Evolutionary conservation across 2,888 invertebrate genomes (phyloP).

Genomic region (Melanotus villosus): DNA sequence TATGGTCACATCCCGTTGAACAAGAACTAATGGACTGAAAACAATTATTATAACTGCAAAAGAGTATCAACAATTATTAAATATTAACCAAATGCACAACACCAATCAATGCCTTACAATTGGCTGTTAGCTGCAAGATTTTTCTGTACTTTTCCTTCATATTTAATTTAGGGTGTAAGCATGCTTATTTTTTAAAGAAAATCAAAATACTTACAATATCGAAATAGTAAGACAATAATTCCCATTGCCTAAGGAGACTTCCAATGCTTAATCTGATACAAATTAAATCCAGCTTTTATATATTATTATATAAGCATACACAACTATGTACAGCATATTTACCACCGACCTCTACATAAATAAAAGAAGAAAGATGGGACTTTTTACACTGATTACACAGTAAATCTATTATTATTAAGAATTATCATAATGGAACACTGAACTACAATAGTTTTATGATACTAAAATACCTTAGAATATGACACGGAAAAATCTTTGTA

Average conservation of each 20-base stretch:
- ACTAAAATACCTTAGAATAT: too few relatives aligned
- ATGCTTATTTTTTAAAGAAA: too few relatives aligned
- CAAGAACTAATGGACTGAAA: background rate
- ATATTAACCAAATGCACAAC: background rate
- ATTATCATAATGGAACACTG: too few relatives aligned
- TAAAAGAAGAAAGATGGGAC: too few relatives aligned
- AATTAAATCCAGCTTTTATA: background rate
- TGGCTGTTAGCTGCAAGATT: too few relatives aligned
- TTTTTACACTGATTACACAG: too few relatives aligned
- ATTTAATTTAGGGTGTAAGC: background rate
- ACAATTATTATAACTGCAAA: background rate
- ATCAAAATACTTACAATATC: too few relatives aligned
- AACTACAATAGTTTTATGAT: too few relatives aligned
- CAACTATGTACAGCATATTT: conserved; percentile 19
- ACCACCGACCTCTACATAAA: background rate
- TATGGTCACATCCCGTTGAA: background rate
- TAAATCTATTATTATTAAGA: too few relatives aligned
- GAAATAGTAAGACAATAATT: background rate
- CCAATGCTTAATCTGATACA: too few relatives aligned
- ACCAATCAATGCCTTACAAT: too few relatives aligned
- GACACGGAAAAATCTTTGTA: too few relatives aligned
- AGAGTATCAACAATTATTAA: background rate
- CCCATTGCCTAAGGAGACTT: background rate
- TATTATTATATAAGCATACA: conserved; percentile 8
- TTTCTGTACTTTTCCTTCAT: background rate